phyloP scores from a whole-genome alignment of 2,113 vertebrate genomes.

The Platycercus adscitus region DNA sequence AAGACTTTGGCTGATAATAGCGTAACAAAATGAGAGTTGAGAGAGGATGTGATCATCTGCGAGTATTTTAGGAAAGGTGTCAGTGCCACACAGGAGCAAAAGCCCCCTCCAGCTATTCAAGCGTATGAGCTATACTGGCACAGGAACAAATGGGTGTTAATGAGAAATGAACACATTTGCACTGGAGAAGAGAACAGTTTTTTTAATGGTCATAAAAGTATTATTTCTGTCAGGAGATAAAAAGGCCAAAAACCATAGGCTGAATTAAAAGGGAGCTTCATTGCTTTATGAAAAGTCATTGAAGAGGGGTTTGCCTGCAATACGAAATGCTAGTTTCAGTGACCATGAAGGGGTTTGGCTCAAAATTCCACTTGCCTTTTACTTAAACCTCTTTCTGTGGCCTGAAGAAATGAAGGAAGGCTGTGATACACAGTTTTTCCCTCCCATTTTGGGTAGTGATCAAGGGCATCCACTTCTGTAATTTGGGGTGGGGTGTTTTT shows the following conservation, averaged over 20 bases:
- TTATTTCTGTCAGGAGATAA: not conserved
- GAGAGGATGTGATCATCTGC: not conserved
- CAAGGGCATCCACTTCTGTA: not conserved
- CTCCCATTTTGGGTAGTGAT: not conserved
- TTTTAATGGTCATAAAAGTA: not conserved
- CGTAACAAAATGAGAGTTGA: not conserved
- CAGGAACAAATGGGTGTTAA: constrained; percentile 26
- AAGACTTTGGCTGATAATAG: not conserved
- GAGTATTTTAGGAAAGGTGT: not conserved
- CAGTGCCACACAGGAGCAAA: not conserved
- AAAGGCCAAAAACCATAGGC: not conserved
- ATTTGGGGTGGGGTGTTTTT: not conserved
- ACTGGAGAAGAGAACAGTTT: not conserved
- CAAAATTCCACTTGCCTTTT: not conserved
- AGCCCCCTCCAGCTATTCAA: not conserved
- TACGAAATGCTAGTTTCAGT: not conserved
- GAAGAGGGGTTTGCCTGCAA: not conserved
- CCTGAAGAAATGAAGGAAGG: not conserved
- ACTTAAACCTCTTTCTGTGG: not conserved
- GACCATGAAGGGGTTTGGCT: not conserved
- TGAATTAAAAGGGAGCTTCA: constrained; percentile 14
- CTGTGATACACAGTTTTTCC: not conserved
- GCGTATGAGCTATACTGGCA: not conserved
- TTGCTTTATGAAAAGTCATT: not conserved
- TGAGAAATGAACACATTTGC: not conserved